These are phyloP conservation scores for Puntigrus tetrazona DNA, from an alignment of 2,113 vertebrate species.

Conservation along the genomic window DNA sequence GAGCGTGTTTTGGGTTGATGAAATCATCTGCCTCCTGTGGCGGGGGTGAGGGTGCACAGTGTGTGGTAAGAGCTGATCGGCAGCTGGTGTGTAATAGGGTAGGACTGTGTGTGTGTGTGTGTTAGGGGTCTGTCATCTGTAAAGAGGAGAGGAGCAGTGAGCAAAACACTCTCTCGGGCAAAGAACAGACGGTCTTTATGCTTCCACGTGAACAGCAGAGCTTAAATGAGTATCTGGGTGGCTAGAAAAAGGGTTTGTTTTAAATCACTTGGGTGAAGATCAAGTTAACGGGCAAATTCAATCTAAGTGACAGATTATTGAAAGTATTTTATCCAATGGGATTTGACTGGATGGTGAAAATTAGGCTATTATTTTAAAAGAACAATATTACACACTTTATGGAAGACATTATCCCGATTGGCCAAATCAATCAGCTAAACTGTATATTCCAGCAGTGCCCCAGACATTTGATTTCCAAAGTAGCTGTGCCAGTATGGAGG, in stretches of 20 bases:
- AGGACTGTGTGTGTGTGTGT: conserved; percentile 23
- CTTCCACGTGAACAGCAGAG: background rate
- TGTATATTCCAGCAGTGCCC: background rate
- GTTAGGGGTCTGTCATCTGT: background rate
- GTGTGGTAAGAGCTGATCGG: conserved; percentile 31
- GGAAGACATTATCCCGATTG: background rate
- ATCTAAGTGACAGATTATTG: background rate
- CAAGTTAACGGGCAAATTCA: background rate
- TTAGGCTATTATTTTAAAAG: background rate
- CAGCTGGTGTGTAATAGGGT: conserved; percentile 23
- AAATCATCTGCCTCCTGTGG: background rate
- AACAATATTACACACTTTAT: background rate
- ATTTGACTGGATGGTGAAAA: background rate
- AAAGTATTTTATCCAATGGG: background rate
- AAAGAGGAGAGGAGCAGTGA: conserved; percentile 1
- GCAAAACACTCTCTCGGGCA: background rate
- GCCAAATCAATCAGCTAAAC: background rate
- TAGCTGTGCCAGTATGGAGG: background rate
- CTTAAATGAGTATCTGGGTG: background rate
- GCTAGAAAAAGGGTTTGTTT: background rate
- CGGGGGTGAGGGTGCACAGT: background rate
- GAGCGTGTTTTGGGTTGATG: background rate
- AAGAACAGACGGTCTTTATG: background rate
- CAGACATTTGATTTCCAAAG: background rate
- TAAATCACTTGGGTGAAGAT: background rate